A percentile compares a stretch with the other conserved stretches of the same genome.
These are phyloP conservation scores for Pimephales promelas DNA, from an alignment of 2,113 vertebrate species.

Conservation along the genomic window DNA sequence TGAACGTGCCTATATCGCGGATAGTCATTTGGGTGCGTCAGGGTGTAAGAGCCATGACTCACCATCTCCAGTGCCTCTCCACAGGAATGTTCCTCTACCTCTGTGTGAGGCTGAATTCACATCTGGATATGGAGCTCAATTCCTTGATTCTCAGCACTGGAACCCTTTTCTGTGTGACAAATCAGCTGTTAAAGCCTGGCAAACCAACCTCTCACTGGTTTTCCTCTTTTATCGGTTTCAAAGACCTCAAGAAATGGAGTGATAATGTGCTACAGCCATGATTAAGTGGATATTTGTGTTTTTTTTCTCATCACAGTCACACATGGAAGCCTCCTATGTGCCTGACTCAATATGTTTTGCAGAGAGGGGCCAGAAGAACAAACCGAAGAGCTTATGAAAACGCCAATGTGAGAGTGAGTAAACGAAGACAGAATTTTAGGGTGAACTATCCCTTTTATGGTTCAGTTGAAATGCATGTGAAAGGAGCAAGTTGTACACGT, in stretches of 20 bases:
- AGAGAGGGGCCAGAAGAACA: conserved; percentile 11
- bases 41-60: conserved; percentile 56
- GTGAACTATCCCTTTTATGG: neutral
- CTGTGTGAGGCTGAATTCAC: conserved; percentile 59
- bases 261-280: conserved; percentile 12
- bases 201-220: conserved; percentile 27
- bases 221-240: neutral
- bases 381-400: conserved; percentile 7
- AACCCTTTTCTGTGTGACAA: conserved; percentile 25
- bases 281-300: conserved; percentile 6
- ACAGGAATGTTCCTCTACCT: conserved; percentile 61
- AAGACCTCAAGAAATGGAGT: neutral
- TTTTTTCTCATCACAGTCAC: neutral
- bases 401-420: neutral
- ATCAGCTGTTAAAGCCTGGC: conserved; percentile 25
- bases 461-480: neutral
- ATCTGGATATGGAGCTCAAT: conserved; percentile 54
- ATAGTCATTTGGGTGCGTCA: conserved; percentile 52
- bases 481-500: conserved; percentile 1
- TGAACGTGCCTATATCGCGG: conserved; percentile 46
- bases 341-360: conserved; percentile 4
- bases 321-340: conserved; percentile 2
- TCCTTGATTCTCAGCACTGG: conserved; percentile 34
- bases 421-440: neutral
- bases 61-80: conserved; percentile 59